These are phyloP conservation scores for Drosophila yooni DNA, from an alignment of 2,888 invertebrate species.

Conservation along the genomic window DNA sequence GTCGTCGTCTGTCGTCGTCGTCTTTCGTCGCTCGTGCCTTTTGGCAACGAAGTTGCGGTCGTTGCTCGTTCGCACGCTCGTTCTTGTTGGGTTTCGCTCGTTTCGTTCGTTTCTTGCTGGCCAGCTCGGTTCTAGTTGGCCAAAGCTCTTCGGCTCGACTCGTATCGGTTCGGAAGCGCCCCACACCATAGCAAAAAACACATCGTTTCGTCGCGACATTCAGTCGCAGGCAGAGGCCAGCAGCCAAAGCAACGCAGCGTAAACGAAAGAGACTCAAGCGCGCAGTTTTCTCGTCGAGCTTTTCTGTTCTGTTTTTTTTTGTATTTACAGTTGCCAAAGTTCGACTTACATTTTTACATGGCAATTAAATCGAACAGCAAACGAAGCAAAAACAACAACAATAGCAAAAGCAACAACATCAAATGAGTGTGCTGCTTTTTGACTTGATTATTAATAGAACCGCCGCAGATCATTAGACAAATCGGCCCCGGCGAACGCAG, in stretches of 20 bases:
- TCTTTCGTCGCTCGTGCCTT: conserved; percentile 35
- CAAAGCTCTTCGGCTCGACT: conserved; percentile 50
- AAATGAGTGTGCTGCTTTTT: conserved; percentile 28
- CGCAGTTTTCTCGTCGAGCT: conserved; percentile 38
- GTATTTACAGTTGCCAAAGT: conserved; percentile 39
- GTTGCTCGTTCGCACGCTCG: conserved; percentile 65
- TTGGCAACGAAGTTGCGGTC: conserved; percentile 56
- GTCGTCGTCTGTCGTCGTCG: conserved; percentile 21
- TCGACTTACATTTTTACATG: conserved; percentile 44
- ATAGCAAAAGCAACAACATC: conserved; percentile 24
- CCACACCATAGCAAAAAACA: conserved; percentile 45
- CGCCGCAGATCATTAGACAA: conserved; percentile 51
- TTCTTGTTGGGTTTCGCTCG: conserved; percentile 73
- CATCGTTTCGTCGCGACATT: conserved; percentile 43
- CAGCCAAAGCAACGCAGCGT: conserved; percentile 59
- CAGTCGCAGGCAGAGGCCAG: conserved; percentile 74
- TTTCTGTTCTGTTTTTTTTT: conserved; percentile 15
- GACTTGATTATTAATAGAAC: conserved; percentile 41
- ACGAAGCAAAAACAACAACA: conserved; percentile 9
- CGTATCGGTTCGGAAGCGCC: conserved; percentile 39
- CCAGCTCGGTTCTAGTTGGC: conserved; percentile 76
- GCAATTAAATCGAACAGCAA: conserved; percentile 49
- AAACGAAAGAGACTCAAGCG: conserved; percentile 35
- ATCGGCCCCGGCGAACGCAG: conserved; percentile 49
- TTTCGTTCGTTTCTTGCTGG: conserved; percentile 71